Evolutionary conservation across 2,113 vertebrate genomes (phyloP).

Genomic region (Tragelaphus buxtoni): DNA sequence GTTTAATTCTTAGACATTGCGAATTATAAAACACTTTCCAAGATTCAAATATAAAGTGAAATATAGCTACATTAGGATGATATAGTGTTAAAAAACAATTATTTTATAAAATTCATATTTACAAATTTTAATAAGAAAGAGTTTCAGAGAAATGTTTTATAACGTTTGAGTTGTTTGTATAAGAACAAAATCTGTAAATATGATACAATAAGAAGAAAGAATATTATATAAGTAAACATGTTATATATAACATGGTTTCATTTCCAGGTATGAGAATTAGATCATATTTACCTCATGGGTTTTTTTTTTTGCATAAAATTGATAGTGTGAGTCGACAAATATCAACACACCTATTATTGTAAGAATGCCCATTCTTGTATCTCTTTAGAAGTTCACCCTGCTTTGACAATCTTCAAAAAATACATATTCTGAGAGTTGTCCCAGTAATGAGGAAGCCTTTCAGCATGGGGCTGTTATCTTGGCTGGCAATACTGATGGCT

Average conservation of each 20-base stretch:
- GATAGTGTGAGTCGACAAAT: fast-evolving
- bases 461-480: neutral
- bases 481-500: neutral
- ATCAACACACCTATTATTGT: neutral
- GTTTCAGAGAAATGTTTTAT: neutral
- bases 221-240: neutral
- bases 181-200: neutral
- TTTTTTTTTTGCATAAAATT: neutral
- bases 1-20: neutral
- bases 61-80: neutral
- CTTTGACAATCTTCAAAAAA: constrained; percentile 22
- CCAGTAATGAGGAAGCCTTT: neutral
- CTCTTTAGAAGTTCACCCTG: neutral
- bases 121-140: neutral
- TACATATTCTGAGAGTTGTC: neutral
- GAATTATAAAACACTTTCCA: neutral
- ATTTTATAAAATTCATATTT: neutral
- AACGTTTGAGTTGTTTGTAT: neutral
- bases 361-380: neutral
- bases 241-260: neutral
- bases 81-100: neutral
- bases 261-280: neutral
- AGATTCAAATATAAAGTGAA: neutral
- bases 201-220: neutral
- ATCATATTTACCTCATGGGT: neutral